phyloP scores from a whole-genome alignment of 2,888 invertebrate species.

The Polia nebulosa region DNA sequence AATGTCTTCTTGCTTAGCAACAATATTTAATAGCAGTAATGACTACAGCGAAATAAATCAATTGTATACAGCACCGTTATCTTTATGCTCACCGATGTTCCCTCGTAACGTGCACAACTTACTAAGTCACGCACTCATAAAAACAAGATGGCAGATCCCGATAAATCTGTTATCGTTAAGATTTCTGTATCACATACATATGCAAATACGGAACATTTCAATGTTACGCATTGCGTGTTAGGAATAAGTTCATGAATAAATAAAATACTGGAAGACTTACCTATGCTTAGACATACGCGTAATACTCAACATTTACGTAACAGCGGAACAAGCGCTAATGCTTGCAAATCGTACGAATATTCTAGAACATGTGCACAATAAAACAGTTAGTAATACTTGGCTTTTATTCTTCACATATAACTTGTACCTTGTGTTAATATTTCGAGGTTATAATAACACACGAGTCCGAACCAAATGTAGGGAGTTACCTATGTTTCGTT shows the following conservation, averaged over 20 bases:
- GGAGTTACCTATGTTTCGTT: slow-evolving; percentile 66
- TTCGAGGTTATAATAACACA: slow-evolving; percentile 55
- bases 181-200: slow-evolving; percentile 78
- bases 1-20: neutral
- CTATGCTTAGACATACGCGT: slow-evolving; percentile 53
- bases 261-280: slow-evolving; percentile 66
- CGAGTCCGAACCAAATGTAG: slow-evolving; percentile 55
- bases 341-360: slow-evolving; percentile 39
- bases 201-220: slow-evolving; percentile 71
- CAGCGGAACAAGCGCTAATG: slow-evolving; percentile 33
- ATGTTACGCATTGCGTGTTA: slow-evolving; percentile 74
- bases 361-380: slow-evolving; percentile 54
- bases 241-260: slow-evolving; percentile 71
- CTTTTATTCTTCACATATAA: slow-evolving; percentile 50
- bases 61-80: slow-evolving; percentile 57
- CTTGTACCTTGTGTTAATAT: slow-evolving; percentile 51
- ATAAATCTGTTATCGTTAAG: slow-evolving; percentile 79
- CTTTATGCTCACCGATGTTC: slow-evolving; percentile 63
- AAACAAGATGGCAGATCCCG: slow-evolving; percentile 74
- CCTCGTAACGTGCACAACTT: slow-evolving; percentile 66
- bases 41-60: slow-evolving; percentile 66
- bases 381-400: slow-evolving; percentile 44
- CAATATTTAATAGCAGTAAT: slow-evolving; percentile 55
- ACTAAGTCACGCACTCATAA: slow-evolving; percentile 73
- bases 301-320: slow-evolving; percentile 57